Base-by-base conservation (phyloP, 1,140 invertebrate genomes). In the Drosophila murphyi region DNA sequence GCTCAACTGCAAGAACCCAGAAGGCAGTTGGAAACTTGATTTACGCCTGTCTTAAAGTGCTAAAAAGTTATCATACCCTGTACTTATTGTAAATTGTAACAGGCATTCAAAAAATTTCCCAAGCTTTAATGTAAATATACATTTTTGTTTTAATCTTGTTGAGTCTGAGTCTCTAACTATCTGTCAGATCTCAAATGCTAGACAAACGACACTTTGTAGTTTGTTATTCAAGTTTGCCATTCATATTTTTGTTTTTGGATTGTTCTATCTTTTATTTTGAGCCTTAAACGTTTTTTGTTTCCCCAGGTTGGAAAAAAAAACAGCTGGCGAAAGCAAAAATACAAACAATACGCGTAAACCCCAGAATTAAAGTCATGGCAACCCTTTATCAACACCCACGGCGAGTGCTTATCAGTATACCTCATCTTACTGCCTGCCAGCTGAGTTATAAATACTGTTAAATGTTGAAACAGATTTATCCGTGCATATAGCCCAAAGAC, bases 21-120 rank as follows among this genome's bases (percentile, higher is more conserved):
- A 12, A 41, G 51, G 47, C 47, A 50, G 34, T 43, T 29, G 47
- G 35, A 43, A 60, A 55, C 7, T 43, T 76, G 41, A 65, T 57
- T 72, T 78, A 47, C 37, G 12, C 35, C 41, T 35, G 50, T 35
- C 51, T 70, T 39, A 56, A 81, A 63, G n/a, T 37, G 10, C 31
- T 3, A 3, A 41, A 59, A 68, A 59, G 48, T 62, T 52, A 4
- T 51, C 2, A 51, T 51, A 51, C 48, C 48, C 48, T 51, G 48
- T 32, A 51, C 10, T 51, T 28, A 8, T 32, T 10, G 20, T 20
- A 20, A 20, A 20, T 20, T 0, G 20, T 20, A 20, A 20, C 0
- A 1, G 20, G 20, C 20, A 20, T 0, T 20, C 20, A 20, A 20
- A 20, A 20, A 0, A 20, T 20, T 20, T 20, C 20, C 20, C 20